These are phyloP conservation scores for Luffia ferchaultella DNA, from an alignment of 2,888 invertebrate genomes.

Conservation along the genomic window DNA sequence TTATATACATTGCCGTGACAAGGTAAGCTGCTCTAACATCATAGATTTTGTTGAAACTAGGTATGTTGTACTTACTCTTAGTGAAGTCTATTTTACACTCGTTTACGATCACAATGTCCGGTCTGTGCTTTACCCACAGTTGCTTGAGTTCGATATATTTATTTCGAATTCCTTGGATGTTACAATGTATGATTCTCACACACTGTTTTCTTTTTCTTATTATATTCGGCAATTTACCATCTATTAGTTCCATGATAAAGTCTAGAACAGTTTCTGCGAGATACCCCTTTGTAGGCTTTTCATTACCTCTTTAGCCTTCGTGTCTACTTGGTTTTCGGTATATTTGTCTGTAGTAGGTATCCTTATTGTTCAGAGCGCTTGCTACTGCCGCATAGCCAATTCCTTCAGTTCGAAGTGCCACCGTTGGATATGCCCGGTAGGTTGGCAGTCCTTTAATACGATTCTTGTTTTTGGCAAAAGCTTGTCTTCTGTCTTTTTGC, in stretches of 20 bases:
- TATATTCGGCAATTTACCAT: neutral
- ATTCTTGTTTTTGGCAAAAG: neutral
- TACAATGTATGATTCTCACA: neutral
- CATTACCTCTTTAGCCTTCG: too few relatives aligned
- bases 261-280: neutral
- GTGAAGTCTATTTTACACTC: neutral
- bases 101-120: neutral
- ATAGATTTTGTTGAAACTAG: neutral
- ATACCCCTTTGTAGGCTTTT: neutral
- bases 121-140: neutral
- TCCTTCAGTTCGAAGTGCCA: constrained; percentile 5
- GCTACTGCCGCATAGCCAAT: constrained; percentile 2
- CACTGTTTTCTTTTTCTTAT: neutral
- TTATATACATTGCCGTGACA: neutral
- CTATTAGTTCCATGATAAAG: neutral
- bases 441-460: neutral
- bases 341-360: too few relatives aligned
- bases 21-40: neutral
- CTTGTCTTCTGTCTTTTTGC: neutral
- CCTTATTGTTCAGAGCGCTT: neutral
- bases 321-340: too few relatives aligned
- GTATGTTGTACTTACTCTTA: neutral
- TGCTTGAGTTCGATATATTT: neutral
- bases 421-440: neutral
- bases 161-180: neutral